Base-by-base conservation (phyloP, 2,888 invertebrate genomes). In the Tridacna gigas region DNA sequence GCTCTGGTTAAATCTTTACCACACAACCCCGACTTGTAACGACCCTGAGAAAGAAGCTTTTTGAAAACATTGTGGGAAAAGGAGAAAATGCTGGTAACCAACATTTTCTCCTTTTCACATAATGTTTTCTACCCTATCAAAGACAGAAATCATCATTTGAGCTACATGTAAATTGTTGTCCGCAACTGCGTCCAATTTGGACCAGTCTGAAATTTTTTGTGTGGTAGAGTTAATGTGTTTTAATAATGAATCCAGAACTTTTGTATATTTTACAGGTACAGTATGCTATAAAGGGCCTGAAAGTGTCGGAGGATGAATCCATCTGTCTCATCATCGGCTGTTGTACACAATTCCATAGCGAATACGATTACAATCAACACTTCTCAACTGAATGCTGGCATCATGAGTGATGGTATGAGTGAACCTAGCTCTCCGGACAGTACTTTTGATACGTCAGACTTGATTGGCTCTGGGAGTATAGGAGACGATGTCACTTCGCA, bases 401-500 rank as follows among this genome's bases (percentile, higher is more conserved):
- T 79, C 37, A 92, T 94, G 89, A 92, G 93, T 83, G 94, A 94
- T 80, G 91, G 83, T 22, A 90, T 94, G 48, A 82, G 95, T 15
- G 69, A 67, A 22, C 93, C 94, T 18, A 94, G 94, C 69, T 95
- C 95, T 3, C 93, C 94, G 48, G 95, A 95, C 82, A 94, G 94
- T 83, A 89, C 93, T 5, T 95, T 94, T 91, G 98, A 98, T 93
- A 96, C 97, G 77, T 96, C 96, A 2, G 98, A 98, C 94, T 96
- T 98, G 86, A 97, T 98, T 95, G 96, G 97, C 90, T 48, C 82
- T 9, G 77, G 79, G 28, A 97, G 96, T 26, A 97, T 97, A 80
- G 97, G 97, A 96, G 98, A 99, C 94, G 98, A 99, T 94, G 98
- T 99, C 92, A 98, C 98, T 89, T 98, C 98, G 94, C 99, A 99